Base-by-base conservation (phyloP, 2,797 vertebrate species). In the Myotis daubentonii region DNA sequence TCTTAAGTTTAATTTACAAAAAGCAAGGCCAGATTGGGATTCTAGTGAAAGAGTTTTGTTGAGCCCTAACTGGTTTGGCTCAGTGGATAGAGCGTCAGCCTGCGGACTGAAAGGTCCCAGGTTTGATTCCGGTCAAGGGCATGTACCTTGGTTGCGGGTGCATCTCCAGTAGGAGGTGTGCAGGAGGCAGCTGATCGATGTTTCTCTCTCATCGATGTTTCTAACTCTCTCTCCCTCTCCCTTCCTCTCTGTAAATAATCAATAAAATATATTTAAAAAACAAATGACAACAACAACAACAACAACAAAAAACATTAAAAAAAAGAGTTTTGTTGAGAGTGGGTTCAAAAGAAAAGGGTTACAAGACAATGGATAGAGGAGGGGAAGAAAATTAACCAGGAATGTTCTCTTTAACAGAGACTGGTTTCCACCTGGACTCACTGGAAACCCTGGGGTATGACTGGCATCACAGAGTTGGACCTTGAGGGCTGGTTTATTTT, bases 1-100 rank as follows among this genome's bases (percentile, higher is more conserved):
- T 23, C 12, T 51, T 71, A 79, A n/a, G 17, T 51, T 71, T 13
- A 8, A 25, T 72, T 68, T 44, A 71, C 1, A 89, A 87, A 68
- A 94, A 65, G 28, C 49, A 22, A 51, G 17, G 19, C 3, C 33
- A 76, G 22, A n/a, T 44, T 6, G 1, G 15, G 17, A 49, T 76
- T 84, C 62, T 89, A 81, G 5, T 89, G 20, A 79, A 94, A 93
- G 47, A 53, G 5, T 44, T 62, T 84, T 89, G 49, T 33, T 75
- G 38, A 84, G 4, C 44, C 44, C 44, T 44, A 44, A 44, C 10
- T 0, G 44, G 44, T 44, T 44, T 44, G 44, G 44, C 44, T 44
- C 44, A 44, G 44, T 44, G 10, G 41, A 44, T 44, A 44, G 41
- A 44, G 41, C 9, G 41, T 44, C 9, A 8, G 41, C 41, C 41